Conservation (phyloP, 1,140 invertebrate genomes). For the Trichonephila clavipes region DNA sequence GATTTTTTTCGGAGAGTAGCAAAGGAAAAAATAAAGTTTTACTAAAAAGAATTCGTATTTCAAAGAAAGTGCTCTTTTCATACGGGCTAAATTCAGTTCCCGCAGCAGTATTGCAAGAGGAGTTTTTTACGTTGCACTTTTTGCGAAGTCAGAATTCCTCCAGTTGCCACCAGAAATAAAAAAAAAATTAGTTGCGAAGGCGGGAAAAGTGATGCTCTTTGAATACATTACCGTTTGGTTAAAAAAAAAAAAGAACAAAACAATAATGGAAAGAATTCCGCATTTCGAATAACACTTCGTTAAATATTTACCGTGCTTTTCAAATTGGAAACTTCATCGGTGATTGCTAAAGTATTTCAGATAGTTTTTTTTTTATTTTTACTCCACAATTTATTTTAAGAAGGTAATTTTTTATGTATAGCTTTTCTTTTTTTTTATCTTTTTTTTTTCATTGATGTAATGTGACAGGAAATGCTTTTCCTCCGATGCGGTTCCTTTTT, state of each 20-base stretch:
- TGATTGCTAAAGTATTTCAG: conserved; percentile 20
- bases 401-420: conserved; percentile 1
- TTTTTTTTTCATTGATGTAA: background rate
- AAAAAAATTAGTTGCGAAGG: background rate
- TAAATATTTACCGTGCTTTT: conserved; percentile 67
- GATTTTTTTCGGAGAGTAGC: background rate
- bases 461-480: background rate
- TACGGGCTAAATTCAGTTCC: background rate
- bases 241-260: background rate
- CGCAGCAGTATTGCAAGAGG: background rate
- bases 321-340: conserved; percentile 64
- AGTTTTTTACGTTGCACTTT: background rate
- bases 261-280: conserved; percentile 49
- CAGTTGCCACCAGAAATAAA: background rate
- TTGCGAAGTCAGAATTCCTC: conserved; percentile 27
- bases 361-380: background rate
- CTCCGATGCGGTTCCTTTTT: background rate
- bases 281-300: conserved; percentile 67
- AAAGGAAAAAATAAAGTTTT: background rate
- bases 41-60: conserved; percentile 46
- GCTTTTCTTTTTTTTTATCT: background rate
- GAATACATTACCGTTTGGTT: conserved; percentile 21
- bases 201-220: background rate
- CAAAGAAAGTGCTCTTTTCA: conserved; percentile 12
- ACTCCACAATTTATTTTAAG: conserved; percentile 7